Evolutionary conservation across 2,113 vertebrate species (phyloP), one percentile per base, ranked within the genome.

Genomic region (Hyperoodon ampullatus): DNA sequence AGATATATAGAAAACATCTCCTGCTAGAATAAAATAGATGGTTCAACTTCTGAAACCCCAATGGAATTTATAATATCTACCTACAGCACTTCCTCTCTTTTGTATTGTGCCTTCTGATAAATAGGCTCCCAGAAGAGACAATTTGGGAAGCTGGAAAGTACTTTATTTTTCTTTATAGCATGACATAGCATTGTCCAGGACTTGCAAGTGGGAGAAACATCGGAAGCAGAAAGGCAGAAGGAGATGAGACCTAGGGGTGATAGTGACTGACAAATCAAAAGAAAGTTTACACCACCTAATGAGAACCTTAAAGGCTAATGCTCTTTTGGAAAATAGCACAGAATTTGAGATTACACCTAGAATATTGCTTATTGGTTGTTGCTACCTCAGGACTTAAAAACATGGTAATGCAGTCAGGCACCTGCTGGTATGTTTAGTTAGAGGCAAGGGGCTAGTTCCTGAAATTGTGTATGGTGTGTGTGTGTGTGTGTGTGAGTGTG

Each of bases 1-100:
- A 94, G 97, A 98, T 96, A 96, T 21, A 96, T 58, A 97, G 92
- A 98, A 98, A 96, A 85, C 80, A 97, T 82, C 71, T 97, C 97
- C 88, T 95, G 47, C 65, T 84, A 84, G 92, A 98, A 98, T 94
- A 16, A 97, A 98, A 98, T 98, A 97, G 66, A 83, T 53, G 26
- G 60, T 95, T 98, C 87, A 93, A 70, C 88, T 98, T 98, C 95
- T 96, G 90, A 98, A 98, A 96, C 63, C 95, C 55, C 95, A 89
- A 0, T 75, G 82, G 97, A 98, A 97, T 97, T 94, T 35, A 87
- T 91, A 98, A 93, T 71, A 96, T 97, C 95, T 97, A 94, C 95
- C 97, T 97, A 95, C 96, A 96, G 74, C 93, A 80, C 94, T 97
- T 81, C 50, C 8, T 97, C 50, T 97, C 75, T 95, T 98, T 96